Percentiles rank a stretch among this genome's conserved stretches.
phyloP scores from a whole-genome alignment of 2,113 vertebrate species.

The Otus sunia region DNA sequence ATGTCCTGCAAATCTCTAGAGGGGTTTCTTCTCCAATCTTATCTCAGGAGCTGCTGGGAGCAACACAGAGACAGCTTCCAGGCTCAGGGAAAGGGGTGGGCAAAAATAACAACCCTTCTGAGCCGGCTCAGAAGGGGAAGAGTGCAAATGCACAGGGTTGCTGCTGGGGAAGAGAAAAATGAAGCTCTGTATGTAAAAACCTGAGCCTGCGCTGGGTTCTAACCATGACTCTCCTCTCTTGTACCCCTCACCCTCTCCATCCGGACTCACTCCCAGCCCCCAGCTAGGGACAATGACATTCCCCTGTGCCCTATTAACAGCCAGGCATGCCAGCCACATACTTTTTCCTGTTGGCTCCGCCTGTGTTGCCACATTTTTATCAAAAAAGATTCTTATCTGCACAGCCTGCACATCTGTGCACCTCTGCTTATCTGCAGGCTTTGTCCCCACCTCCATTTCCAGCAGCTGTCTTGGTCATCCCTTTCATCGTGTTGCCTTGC shows the following conservation, averaged over 20 bases:
- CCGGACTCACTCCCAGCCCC: not conserved
- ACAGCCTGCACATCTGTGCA: not conserved
- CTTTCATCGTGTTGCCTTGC: fast-evolving
- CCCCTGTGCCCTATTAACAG: not conserved
- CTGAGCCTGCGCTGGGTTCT: not conserved
- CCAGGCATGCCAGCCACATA: not conserved
- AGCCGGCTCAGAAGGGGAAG: not conserved
- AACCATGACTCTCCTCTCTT: not conserved
- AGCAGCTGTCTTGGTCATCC: not conserved
- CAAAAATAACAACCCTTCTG: not conserved
- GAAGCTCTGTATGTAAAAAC: not conserved
- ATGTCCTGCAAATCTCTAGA: not conserved
- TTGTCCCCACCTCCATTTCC: not conserved
- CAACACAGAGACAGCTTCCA: not conserved
- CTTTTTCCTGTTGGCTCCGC: not conserved
- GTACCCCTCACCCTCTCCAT: not conserved
- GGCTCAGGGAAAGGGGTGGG: not conserved
- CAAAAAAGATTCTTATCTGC: not conserved
- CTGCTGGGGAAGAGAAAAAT: not conserved
- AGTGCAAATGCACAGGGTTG: not conserved
- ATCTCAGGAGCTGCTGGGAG: not conserved
- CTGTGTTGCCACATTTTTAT: fast-evolving
- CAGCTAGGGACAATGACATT: not conserved
- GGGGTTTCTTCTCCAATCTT: not conserved
- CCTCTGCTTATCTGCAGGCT: not conserved